These are phyloP conservation scores for Theristus sp. DNA, from an alignment of 2,888 invertebrate genomes.

Conservation along the genomic window DNA sequence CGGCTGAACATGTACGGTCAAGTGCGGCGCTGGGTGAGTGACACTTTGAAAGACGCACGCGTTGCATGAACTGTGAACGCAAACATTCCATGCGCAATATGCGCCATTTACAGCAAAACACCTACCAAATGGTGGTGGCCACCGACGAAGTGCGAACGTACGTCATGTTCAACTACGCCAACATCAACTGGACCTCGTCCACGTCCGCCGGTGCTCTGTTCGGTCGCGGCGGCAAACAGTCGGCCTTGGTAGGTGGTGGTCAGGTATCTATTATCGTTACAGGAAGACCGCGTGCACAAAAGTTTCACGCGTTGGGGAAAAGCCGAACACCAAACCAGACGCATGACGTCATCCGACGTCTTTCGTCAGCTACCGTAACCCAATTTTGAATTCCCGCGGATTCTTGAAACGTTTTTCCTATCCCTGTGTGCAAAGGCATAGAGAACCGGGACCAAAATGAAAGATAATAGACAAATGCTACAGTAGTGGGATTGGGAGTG, in stretches of 20 bases:
- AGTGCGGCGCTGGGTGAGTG: constrained; percentile 12
- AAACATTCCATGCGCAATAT: not conserved
- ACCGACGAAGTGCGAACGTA: constrained; percentile 85
- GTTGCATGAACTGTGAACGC: not conserved
- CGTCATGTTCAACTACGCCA: constrained; percentile 75
- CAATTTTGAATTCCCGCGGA: too few relatives aligned
- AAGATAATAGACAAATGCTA: too few relatives aligned
- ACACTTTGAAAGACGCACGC: not conserved
- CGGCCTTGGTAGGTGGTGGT: constrained; percentile 12
- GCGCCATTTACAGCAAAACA: constrained; percentile 50
- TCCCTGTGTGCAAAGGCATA: too few relatives aligned
- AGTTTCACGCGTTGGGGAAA: too few relatives aligned
- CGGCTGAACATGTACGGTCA: constrained; percentile 11
- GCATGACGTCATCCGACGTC: too few relatives aligned
- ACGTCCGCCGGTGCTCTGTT: constrained; percentile 52
- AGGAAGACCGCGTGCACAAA: not conserved
- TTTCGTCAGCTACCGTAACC: too few relatives aligned
- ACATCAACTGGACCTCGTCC: constrained; percentile 71
- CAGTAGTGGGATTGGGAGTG: too few relatives aligned
- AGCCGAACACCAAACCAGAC: too few relatives aligned
- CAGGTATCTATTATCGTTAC: not conserved
- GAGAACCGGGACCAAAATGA: too few relatives aligned
- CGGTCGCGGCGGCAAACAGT: constrained; percentile 16
- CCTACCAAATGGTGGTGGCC: constrained; percentile 77
- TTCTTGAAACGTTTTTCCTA: too few relatives aligned